Base-by-base conservation (phyloP, 1,140 invertebrate species). In the Geopemphigus sp. region DNA sequence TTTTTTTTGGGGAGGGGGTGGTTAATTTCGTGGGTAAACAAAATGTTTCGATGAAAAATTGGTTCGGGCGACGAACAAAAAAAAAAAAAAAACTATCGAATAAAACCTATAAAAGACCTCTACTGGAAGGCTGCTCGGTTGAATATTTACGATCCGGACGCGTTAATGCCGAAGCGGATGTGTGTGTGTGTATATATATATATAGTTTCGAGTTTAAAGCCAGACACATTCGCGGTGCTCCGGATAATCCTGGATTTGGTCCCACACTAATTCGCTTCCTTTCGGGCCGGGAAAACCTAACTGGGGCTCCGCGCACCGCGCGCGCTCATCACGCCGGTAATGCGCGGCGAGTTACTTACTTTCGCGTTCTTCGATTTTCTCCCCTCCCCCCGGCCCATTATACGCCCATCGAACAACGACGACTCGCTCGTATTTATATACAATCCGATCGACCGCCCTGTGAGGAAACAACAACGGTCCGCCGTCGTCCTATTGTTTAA, bases 11-110 rank as follows among this genome's bases (percentile, higher is more conserved):
- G n/a, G n/a, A n/a, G n/a, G n/a, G n/a, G n/a, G n/a, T n/a, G n/a
- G n/a, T n/a, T n/a, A n/a, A n/a, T n/a, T n/a, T n/a, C n/a, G n/a
- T n/a, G n/a, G n/a, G n/a, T n/a, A 54, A 54, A 72, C 68, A 72
- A 72, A 72, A 72, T 72, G 68, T 72, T 72, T 72, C 24, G 47
- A 54, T 32, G 68, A 72, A 53, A 54, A 72, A 72, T 54, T 54
- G 68, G 5, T 26, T 22, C 50, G 66, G 22, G 8, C 17, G 68
- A 11, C 1, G 29, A n/a, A 3, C 14, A 66, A 26, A 68, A 50
- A 12, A 4, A 68, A 72, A 29, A n/a, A 53, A 50, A 47, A 68
- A 24, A 53, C 45, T 47, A 32, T 22, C 19, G 19, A 72, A 17
- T 10, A 54, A 53, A 53, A 53, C 4, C 24, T 70, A 26, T 50